Base-by-base conservation (phyloP, 2,888 invertebrate species). In the Lasioglossum villosulum region DNA sequence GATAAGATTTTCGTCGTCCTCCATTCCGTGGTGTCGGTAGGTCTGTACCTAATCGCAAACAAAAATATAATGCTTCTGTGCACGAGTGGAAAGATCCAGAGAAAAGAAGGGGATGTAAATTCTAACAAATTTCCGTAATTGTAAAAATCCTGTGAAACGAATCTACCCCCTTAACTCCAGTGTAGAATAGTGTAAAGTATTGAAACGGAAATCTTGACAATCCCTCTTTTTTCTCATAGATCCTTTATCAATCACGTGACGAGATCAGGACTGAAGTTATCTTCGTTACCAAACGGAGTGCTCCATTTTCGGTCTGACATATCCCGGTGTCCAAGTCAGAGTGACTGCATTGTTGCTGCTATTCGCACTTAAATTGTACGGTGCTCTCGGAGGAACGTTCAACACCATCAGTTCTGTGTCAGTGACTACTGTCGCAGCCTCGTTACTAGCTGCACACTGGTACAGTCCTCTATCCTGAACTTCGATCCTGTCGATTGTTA, bases 301-400 rank as follows among this genome's bases (percentile, higher is more conserved):
- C 93, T 98, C 97, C 90, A 97, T 97, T 90, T 97, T 97, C 27
- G 97, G 96, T 27, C 97, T 97, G 89, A 97, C 96, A 93, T 97
- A 97, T 75, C 98, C 98, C 66, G 98, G 98, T 88, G 97, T 96
- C 99, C 99, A 99, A 66, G 97, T 96, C 42, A 99, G 95, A 78
- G 97, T 97, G 71, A 98, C 97, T 78, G 97, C 97, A 90, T 96
- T 96, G 86, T 96, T 96, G 0, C 97, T 96, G 78, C 98, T 97
- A 86, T 97, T 97, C 37, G 98, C 98, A 37, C 97, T 96, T 70
- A 99, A 96, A 95, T 98, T 98, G 95, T 98, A 97, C 0, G 99
- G 99, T 27, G 99, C 98, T 92, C 98, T 97, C n/a, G 98, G 98
- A 42, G 98, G 97, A 76, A 97, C 97, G 94, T 98, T 98, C 95